These are phyloP conservation scores for Perizoma affinitatum DNA, from an alignment of 2,888 invertebrate genomes.

Conservation along the genomic window DNA sequence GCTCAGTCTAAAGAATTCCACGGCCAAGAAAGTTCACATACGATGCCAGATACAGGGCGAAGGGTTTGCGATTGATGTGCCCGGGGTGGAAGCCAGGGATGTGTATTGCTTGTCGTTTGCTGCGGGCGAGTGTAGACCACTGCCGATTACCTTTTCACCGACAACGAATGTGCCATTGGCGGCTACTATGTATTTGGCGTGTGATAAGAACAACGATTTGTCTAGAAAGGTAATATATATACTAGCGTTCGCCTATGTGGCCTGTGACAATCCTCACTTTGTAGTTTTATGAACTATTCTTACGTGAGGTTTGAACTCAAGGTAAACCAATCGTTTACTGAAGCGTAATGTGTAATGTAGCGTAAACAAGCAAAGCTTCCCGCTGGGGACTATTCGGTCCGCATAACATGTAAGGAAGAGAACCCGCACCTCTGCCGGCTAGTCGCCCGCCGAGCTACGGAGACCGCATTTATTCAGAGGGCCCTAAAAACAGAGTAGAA, in stretches of 20 bases:
- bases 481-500: too few relatives aligned
- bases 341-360: too few relatives aligned
- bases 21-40: constrained; percentile 63
- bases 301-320: too few relatives aligned
- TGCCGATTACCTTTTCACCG: constrained; percentile 66
- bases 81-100: constrained; percentile 61
- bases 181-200: constrained; percentile 62
- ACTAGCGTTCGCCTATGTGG: background rate
- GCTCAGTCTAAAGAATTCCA: constrained; percentile 67
- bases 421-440: too few relatives aligned
- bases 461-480: too few relatives aligned
- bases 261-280: too few relatives aligned
- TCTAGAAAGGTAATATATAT: constrained; percentile 60
- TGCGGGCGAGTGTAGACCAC: constrained; percentile 61
- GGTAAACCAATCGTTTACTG: too few relatives aligned
- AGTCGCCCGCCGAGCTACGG: too few relatives aligned
- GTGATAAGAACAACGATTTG: constrained; percentile 65
- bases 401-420: too few relatives aligned
- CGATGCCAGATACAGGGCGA: constrained; percentile 69
- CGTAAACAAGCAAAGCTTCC: too few relatives aligned
- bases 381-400: too few relatives aligned
- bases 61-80: constrained; percentile 68
- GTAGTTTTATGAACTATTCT: too few relatives aligned
- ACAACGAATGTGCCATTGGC: constrained; percentile 52
- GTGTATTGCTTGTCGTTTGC: constrained; percentile 62